Conservation (phyloP, 2,113 vertebrate genomes). For the Gopherus evgoodei region DNA sequence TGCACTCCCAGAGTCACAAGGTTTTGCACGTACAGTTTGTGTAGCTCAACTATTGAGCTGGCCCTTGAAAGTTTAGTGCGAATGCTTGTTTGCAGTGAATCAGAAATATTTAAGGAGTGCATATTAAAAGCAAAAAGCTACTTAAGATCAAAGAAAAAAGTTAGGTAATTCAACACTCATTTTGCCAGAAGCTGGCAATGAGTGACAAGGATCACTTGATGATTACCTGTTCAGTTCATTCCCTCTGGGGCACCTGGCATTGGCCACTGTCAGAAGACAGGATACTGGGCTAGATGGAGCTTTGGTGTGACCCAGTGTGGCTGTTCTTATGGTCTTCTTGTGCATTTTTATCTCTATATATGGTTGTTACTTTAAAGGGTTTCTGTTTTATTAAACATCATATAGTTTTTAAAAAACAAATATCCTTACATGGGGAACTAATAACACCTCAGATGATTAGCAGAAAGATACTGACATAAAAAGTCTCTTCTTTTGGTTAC, state of each 20-base stretch:
- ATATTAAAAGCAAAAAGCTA: neutral
- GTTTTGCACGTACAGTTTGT: neutral
- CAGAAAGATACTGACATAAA: neutral
- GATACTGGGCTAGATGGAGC: too few relatives aligned
- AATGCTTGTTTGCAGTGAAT: neutral
- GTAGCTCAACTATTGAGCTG: neutral
- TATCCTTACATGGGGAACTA: neutral
- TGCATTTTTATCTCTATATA: neutral
- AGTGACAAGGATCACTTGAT: too few relatives aligned
- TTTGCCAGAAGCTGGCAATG: neutral
- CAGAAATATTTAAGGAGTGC: neutral
- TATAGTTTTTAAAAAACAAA: neutral
- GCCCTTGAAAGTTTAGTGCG: neutral
- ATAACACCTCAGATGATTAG: neutral
- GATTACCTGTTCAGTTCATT: too few relatives aligned
- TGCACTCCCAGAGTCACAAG: neutral
- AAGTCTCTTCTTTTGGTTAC: neutral
- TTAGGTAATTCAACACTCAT: neutral
- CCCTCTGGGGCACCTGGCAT: too few relatives aligned
- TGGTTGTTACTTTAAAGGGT: neutral
- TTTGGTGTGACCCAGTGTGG: too few relatives aligned
- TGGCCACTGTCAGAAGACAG: too few relatives aligned
- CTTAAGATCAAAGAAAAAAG: neutral
- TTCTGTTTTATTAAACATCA: neutral
- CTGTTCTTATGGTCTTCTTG: neutral